Percentiles rank a stretch among this genome's conserved stretches.
Conservation (phyloP, 2,888 invertebrate species). For the Andrena hattorfiana region DNA sequence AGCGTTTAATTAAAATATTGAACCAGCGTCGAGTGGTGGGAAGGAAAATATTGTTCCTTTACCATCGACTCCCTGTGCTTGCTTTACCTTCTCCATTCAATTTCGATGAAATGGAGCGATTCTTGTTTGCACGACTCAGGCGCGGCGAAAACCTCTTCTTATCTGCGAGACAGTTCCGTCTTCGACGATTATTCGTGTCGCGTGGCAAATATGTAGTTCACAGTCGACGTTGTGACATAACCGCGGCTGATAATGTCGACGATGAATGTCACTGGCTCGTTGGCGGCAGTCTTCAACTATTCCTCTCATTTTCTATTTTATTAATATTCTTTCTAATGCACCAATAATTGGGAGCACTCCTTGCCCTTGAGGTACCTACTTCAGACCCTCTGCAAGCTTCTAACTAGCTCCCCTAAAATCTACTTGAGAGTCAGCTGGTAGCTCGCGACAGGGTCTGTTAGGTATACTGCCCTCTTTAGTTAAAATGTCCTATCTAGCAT, state of each 20-base stretch:
- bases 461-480: too few relatives aligned
- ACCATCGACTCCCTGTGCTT: background rate
- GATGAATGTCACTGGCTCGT: slow-evolving; percentile 17
- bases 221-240: slow-evolving; percentile 30
- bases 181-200: background rate
- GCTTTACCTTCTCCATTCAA: background rate
- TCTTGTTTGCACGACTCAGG: slow-evolving; percentile 10
- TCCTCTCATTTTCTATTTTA: too few relatives aligned
- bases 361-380: too few relatives aligned
- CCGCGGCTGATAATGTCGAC: slow-evolving; percentile 21
- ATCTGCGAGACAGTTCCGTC: background rate
- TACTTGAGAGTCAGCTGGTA: background rate
- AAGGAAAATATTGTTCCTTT: slow-evolving; percentile 39
- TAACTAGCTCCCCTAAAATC: background rate
- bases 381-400: too few relatives aligned
- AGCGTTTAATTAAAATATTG: slow-evolving; percentile 42
- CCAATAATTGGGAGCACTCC: too few relatives aligned
- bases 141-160: slow-evolving; percentile 2
- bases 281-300: too few relatives aligned
- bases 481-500: too few relatives aligned
- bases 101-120: slow-evolving; percentile 23
- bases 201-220: background rate
- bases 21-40: background rate
- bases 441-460: background rate
- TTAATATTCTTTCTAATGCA: too few relatives aligned